Conservation (phyloP, 2,113 vertebrate species). For the Prionailurus bengalensis region DNA sequence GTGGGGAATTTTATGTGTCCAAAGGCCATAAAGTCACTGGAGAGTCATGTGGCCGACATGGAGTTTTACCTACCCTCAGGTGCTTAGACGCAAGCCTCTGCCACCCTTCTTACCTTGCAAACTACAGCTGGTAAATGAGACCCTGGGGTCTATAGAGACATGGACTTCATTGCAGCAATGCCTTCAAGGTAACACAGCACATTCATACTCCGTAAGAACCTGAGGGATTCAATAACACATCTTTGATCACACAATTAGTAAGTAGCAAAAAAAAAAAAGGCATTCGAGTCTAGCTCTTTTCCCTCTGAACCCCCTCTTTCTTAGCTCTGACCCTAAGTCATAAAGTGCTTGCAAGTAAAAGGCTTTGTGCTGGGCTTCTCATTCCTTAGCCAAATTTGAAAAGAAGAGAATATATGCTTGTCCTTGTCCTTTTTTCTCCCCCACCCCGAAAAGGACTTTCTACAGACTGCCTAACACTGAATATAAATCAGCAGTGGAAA, state of each 20-base stretch:
- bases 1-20: not conserved
- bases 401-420: not conserved
- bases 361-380: not conserved
- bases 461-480: not conserved
- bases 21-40: not conserved
- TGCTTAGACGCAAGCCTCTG: not conserved
- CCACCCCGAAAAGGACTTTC: not conserved
- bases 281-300: not conserved
- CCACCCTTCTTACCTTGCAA: not conserved
- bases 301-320: not conserved
- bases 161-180: not conserved
- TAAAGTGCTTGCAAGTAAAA: not conserved
- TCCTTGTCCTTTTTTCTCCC: not conserved
- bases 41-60: no score
- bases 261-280: not conserved
- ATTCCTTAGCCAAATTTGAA: slow-evolving; percentile 27
- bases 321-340: not conserved
- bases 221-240: not conserved
- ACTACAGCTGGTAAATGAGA: not conserved
- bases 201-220: not conserved
- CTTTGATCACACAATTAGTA: not conserved
- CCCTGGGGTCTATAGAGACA: not conserved
- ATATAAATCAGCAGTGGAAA: not conserved
- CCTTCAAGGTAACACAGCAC: not conserved
- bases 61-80: not conserved